Conservation (phyloP, 1,140 invertebrate genomes). For the Drosophila athabasca region DNA sequence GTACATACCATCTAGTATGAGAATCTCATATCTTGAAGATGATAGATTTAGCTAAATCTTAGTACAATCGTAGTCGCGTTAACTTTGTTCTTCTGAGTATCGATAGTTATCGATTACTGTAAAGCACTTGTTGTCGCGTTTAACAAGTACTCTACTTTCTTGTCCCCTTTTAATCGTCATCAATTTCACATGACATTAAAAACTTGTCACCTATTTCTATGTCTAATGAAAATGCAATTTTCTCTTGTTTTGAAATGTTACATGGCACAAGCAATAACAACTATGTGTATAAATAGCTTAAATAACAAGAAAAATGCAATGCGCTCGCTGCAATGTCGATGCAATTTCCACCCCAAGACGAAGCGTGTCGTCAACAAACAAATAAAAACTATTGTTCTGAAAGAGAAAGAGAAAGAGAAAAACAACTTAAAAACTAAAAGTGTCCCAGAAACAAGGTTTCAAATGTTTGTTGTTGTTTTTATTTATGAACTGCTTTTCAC, state of each 20-base stretch:
- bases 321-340: conserved; percentile 1
- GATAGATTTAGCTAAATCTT: too few relatives aligned
- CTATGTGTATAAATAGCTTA: conserved; percentile 27
- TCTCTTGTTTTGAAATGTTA: conserved; percentile 1
- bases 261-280: conserved; percentile 17
- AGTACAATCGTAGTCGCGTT: too few relatives aligned
- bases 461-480: neutral
- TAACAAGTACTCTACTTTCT: too few relatives aligned
- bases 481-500: too few relatives aligned
- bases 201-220: neutral
- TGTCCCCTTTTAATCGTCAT: neutral
- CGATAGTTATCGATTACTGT: too few relatives aligned
- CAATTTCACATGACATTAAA: neutral
- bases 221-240: neutral
- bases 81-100: too few relatives aligned
- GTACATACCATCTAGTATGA: too few relatives aligned
- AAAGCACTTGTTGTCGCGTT: too few relatives aligned
- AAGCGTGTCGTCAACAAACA: neutral
- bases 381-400: conserved; percentile 1
- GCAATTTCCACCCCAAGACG: neutral
- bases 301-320: neutral
- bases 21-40: too few relatives aligned
- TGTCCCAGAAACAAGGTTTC: conserved; percentile 11
- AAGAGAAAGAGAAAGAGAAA: conserved; percentile 24
- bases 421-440: conserved; percentile 6